Conservation (phyloP, 92 coral and sea anemone genomes). For the Zoanthus solanderi region DNA sequence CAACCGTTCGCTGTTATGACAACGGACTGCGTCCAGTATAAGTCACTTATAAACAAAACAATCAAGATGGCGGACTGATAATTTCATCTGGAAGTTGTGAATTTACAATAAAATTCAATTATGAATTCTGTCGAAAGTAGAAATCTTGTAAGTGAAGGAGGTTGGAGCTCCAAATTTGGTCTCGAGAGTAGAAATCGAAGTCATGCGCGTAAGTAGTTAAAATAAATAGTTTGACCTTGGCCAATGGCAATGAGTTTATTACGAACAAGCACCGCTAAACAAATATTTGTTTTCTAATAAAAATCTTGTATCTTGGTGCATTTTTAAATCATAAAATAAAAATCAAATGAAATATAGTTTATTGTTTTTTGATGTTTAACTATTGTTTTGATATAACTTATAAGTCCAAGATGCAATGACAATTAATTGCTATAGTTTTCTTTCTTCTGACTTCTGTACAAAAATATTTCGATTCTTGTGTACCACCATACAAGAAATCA, state of each 20-base stretch:
- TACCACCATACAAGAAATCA: not conserved
- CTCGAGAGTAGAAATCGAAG: conserved; percentile 74
- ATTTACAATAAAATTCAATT: not conserved
- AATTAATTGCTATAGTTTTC: too few relatives aligned
- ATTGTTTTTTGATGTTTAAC: too few relatives aligned
- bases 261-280: not conserved
- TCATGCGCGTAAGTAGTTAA: conserved; percentile 75
- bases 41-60: conserved; percentile 40
- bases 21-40: not conserved
- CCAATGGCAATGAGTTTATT: not conserved
- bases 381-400: too few relatives aligned
- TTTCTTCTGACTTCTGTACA: too few relatives aligned
- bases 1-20: conserved; percentile 39
- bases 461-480: not conserved
- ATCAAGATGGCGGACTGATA: conserved; percentile 36
- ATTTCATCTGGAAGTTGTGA: not conserved
- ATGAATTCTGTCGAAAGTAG: conserved; percentile 47
- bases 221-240: not conserved
- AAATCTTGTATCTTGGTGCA: too few relatives aligned
- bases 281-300: too few relatives aligned
- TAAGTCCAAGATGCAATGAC: too few relatives aligned
- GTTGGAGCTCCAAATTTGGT: conserved; percentile 92
- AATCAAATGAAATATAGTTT: too few relatives aligned
- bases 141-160: conserved; percentile 54
- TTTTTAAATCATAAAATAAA: too few relatives aligned